Base-by-base conservation (phyloP, 2,888 invertebrate species). In the Luperina testacea region DNA sequence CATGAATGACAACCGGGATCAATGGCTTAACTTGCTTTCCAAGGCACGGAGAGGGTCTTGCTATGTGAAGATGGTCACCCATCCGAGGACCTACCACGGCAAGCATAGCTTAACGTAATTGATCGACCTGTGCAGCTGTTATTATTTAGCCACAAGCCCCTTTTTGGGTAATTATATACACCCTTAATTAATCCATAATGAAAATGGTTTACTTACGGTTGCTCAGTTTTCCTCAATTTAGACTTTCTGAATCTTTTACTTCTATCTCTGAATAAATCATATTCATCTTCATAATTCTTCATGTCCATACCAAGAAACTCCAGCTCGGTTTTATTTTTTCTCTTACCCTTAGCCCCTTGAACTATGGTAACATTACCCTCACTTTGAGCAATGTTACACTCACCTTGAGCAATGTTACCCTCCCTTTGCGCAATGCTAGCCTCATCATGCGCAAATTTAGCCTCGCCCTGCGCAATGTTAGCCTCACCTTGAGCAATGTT, bases 221-320 rank as follows among this genome's bases (percentile, higher is more conserved):
- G 72, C 32, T 67, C 67, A 45, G 6, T 32, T n/a, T 74, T 75
- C 57, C 81, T 78, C 13, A 87, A n/a, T 24, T 69, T 79, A 70
- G 82, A 80, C 13, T 78, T 87, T 63, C 13, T 82, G 45, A 71
- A 78, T 61, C 80, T 51, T 24, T 61, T 68, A 70, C 59, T 75
- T 15, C 78, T 69, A 53, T 80, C 75, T 7, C 53, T 73, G 42
- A 63, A 88, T 0, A 48, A 63, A 61, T 83, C 81, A 74, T 67
- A 78, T 45, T 77, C 20, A 27, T 63, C 61, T 24, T 75, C 69
- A 11, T 15, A 9, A 8, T 53, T 59, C 1, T 53, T 70, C 17
- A 32, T 13, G 13, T 77, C 84, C 38, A 61, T 70, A 13, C 48
- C 32, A 11, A 83, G 68, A 32, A 64, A 1, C 9, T 83, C 64